These are phyloP conservation scores for Sprattus sprattus DNA, from an alignment of 2,113 vertebrate genomes.

Conservation along the genomic window DNA sequence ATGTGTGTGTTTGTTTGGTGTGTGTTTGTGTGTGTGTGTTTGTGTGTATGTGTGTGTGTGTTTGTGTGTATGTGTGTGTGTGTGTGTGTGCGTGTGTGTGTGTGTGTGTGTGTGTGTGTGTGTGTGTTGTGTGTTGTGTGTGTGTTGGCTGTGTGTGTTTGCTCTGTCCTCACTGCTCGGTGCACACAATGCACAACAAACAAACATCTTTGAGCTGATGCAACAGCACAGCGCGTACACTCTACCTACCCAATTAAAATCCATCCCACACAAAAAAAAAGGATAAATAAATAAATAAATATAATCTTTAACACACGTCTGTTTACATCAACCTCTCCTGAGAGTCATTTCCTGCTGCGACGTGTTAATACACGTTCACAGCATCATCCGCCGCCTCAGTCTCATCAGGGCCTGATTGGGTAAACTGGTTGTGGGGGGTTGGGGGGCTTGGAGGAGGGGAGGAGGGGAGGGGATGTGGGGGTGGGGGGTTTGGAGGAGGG, in stretches of 20 bases:
- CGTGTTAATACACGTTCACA: slow-evolving; percentile 1
- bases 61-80: too few relatives aligned
- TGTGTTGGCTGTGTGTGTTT: too few relatives aligned
- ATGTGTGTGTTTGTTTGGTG: too few relatives aligned
- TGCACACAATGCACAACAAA: not conserved
- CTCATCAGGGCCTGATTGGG: slow-evolving; percentile 20
- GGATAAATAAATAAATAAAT: slow-evolving; percentile 8
- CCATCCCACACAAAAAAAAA: not conserved
- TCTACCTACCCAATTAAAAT: slow-evolving; percentile 2
- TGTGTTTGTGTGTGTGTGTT: too few relatives aligned
- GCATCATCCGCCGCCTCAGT: not conserved
- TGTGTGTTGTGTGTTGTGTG: too few relatives aligned
- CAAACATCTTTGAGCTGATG: not conserved
- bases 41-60: too few relatives aligned
- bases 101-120: slow-evolving; percentile 1
- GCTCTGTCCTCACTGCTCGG: not conserved
- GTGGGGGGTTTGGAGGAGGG: too few relatives aligned
- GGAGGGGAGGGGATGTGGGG: too few relatives aligned
- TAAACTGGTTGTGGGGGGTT: not conserved
- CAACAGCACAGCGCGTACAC: not conserved
- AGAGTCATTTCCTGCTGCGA: slow-evolving; percentile 1
- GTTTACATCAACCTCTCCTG: slow-evolving; percentile 21
- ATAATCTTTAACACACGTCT: not conserved
- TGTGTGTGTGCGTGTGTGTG: not conserved
- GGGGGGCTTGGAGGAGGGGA: too few relatives aligned